Conservation (phyloP, 2,888 invertebrate species). For the Tigriopus californicus region DNA sequence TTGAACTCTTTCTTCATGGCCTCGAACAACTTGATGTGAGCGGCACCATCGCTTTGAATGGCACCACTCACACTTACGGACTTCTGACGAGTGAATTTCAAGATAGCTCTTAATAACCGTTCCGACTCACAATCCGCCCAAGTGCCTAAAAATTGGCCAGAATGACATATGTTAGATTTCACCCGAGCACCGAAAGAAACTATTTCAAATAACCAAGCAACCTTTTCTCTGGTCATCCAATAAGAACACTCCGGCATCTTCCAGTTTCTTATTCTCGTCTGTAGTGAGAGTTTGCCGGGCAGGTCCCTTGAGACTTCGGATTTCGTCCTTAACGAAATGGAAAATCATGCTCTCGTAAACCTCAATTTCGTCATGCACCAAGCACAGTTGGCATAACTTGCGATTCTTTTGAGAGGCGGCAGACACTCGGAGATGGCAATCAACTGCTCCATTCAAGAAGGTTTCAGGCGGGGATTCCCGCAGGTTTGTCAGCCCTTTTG, state of each 20-base stretch:
- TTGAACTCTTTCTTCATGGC: constrained; percentile 44
- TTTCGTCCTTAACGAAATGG: constrained; percentile 29
- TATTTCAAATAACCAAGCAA: constrained; percentile 21
- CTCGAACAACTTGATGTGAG: constrained; percentile 38
- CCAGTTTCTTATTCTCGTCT: constrained; percentile 23
- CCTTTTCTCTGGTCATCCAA: constrained; percentile 33
- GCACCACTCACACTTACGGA: constrained; percentile 20
- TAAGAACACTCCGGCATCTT: constrained; percentile 21
- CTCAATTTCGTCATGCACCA: constrained; percentile 27
- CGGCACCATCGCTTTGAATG: constrained; percentile 23
- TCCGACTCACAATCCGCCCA: constrained; percentile 44
- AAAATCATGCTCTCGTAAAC: constrained; percentile 34
- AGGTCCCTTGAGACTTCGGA: constrained; percentile 18
- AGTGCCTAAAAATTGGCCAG: constrained; percentile 29
- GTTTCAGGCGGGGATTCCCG: constrained; percentile 23
- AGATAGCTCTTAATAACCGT: constrained; percentile 35
- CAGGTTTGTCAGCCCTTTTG: constrained; percentile 25
- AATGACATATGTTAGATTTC: too few relatives aligned
- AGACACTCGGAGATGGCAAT: constrained; percentile 34
- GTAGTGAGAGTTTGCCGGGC: constrained; percentile 18
- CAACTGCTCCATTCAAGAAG: constrained; percentile 33
- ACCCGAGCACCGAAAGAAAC: too few relatives aligned
- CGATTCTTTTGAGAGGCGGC: constrained; percentile 16
- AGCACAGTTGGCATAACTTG: constrained; percentile 27
- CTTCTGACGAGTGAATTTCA: constrained; percentile 27